Percentiles rank a stretch among this genome's conserved stretches.
These are phyloP conservation scores for Columbina picui DNA, from an alignment of 2,113 vertebrate species.

Conservation along the genomic window DNA sequence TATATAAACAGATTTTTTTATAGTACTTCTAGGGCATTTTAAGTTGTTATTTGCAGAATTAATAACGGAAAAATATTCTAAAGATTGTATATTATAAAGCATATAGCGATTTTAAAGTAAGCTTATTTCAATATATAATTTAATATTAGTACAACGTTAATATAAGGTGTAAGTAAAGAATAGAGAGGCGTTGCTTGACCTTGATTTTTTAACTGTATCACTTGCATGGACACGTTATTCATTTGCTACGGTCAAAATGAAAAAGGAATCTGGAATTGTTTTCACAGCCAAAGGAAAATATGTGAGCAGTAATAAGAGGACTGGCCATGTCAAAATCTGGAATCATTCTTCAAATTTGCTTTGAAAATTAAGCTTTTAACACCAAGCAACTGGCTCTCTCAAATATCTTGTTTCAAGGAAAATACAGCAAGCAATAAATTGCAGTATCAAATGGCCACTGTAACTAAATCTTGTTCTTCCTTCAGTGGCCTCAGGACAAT, in stretches of 20 bases:
- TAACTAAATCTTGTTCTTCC: constrained; percentile 75
- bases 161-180: neutral
- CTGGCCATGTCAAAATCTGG: constrained; percentile 76
- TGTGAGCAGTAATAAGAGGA: constrained; percentile 71
- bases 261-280: constrained; percentile 60
- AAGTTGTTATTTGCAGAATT: neutral
- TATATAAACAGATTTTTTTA: neutral
- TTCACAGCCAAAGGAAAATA: constrained; percentile 69
- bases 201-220: constrained; percentile 57
- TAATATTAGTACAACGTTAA: neutral
- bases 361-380: constrained; percentile 82
- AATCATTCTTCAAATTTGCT: constrained; percentile 78
- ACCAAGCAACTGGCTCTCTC: constrained; percentile 68
- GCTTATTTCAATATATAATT: neutral
- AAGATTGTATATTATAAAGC: neutral
- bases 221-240: constrained; percentile 42
- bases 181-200: neutral
- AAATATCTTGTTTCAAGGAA: constrained; percentile 79
- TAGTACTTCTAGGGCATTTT: neutral
- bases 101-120: neutral
- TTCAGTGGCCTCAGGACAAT: constrained; percentile 71
- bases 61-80: neutral
- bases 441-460: constrained; percentile 69
- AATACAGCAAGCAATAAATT: constrained; percentile 73
- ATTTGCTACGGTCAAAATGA: constrained; percentile 61